These are phyloP conservation scores for Callyntrura guangdongensis DNA, from an alignment of 2,888 invertebrate species.

Conservation along the genomic window DNA sequence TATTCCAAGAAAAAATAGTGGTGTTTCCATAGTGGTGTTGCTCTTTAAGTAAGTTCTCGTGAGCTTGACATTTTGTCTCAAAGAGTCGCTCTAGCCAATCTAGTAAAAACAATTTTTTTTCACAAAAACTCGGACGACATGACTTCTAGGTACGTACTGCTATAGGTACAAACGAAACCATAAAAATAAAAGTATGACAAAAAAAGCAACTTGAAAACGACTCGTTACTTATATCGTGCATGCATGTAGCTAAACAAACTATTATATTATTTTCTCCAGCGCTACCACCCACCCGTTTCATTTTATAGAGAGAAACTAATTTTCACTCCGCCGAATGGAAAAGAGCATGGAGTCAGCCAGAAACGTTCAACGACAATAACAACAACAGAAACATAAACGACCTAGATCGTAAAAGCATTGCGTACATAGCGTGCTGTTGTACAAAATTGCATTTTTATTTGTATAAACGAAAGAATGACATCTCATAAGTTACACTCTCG, in stretches of 20 bases:
- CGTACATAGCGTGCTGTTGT: neutral
- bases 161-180: neutral
- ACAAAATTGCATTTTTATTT: neutral
- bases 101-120: neutral
- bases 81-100: too few species aligned
- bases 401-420: neutral
- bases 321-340: constrained; percentile 29
- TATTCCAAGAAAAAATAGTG: too few species aligned
- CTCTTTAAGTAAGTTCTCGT: too few species aligned
- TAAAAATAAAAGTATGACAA: constrained; percentile 4
- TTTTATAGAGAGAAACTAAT: constrained; percentile 48
- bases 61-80: too few species aligned
- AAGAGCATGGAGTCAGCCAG: constrained; percentile 38
- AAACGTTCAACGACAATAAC: neutral
- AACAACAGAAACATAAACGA: neutral
- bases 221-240: neutral
- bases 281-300: neutral
- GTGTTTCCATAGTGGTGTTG: too few species aligned
- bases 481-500: neutral
- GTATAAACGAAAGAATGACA: constrained; percentile 19
- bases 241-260: neutral
- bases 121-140: neutral
- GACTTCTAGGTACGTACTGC: too few species aligned
- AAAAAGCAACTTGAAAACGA: neutral
- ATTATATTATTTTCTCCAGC: neutral